These are phyloP conservation scores for Cisticola juncidis DNA, from an alignment of 2,113 vertebrate species.

Conservation along the genomic window DNA sequence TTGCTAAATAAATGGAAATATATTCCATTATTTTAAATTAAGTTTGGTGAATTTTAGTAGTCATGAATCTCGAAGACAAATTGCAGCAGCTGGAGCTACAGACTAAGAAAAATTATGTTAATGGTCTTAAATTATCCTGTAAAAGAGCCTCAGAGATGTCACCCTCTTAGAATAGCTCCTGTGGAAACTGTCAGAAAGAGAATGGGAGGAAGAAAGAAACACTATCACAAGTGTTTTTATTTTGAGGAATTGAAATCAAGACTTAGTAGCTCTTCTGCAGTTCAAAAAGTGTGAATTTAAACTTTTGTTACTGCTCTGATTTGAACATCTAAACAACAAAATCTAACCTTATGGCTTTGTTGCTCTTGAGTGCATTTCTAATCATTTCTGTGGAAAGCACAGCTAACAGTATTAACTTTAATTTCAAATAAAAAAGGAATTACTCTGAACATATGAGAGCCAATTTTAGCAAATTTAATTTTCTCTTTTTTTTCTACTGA, in stretches of 20 bases:
- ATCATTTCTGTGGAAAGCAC: neutral
- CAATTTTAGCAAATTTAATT: neutral
- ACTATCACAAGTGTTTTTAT: neutral
- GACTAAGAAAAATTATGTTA: neutral
- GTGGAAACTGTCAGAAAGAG: neutral
- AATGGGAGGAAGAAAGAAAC: neutral
- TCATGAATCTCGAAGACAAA: constrained; percentile 26
- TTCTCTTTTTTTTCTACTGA: neutral
- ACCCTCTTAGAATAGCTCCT: neutral
- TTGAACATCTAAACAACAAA: neutral
- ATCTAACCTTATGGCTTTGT: neutral
- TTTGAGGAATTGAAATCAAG: neutral
- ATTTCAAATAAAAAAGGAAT: neutral
- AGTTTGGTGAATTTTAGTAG: constrained; percentile 53
- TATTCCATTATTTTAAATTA: constrained; percentile 66
- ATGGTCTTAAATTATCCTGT: neutral
- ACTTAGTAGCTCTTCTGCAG: neutral
- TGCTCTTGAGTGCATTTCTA: neutral
- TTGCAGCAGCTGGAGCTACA: neutral
- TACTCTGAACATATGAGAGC: neutral
- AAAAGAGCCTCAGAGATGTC: neutral
- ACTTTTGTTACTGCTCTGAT: neutral
- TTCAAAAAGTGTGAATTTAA: neutral
- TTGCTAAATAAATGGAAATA: constrained; percentile 40
- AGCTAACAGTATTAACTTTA: neutral